Base-by-base conservation (phyloP, 1,140 invertebrate genomes). In the Drosophila tsacasi region DNA sequence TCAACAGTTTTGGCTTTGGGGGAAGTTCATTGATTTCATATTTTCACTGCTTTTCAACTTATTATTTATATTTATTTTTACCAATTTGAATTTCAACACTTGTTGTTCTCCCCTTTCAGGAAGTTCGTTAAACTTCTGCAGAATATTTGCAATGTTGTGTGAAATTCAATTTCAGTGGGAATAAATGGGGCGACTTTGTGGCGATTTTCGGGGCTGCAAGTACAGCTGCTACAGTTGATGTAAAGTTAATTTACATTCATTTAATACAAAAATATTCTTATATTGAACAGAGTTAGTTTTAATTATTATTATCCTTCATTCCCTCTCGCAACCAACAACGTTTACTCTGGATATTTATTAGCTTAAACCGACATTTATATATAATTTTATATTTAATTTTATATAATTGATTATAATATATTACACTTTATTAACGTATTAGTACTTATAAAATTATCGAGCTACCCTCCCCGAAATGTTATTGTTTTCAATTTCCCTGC, bases 71-170 rank as follows among this genome's bases (percentile, higher is more conserved):
- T 55, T 64, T 80, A 25, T 25, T 57, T 67, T 62, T 15, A 13
- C 35, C 62, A 77, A 65, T 69, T 78, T 52, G 44, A 83, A 76
- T 79, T 76, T 59, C 68, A 74, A 37, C 37, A 75, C 52, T 54
- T 62, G 57, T 71, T 63, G 55, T 76, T 76, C 44, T 64, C 32
- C 47, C 61, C 65, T 77, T 83, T 81, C 80, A 81, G 82, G 77
- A 87, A 81, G 77, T 87, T 83, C 84, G 61, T 67, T 68, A 75
- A 72, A 83, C 72, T 71, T 58, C 50, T 66, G n/a, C 27, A 59
- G 30, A 74, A 58, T 61, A 52, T 61, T 85, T 58, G 46, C 65
- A 62, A 55, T 66, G 55, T 54, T 67, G 25, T 74, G 73, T 62
- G 62, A 82, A 81, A 68, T 79, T 52, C 15, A 37, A 55, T 54